These are phyloP conservation scores for Pterocles orientalis DNA, from an alignment of 2,113 vertebrate species.

Conservation along the genomic window DNA sequence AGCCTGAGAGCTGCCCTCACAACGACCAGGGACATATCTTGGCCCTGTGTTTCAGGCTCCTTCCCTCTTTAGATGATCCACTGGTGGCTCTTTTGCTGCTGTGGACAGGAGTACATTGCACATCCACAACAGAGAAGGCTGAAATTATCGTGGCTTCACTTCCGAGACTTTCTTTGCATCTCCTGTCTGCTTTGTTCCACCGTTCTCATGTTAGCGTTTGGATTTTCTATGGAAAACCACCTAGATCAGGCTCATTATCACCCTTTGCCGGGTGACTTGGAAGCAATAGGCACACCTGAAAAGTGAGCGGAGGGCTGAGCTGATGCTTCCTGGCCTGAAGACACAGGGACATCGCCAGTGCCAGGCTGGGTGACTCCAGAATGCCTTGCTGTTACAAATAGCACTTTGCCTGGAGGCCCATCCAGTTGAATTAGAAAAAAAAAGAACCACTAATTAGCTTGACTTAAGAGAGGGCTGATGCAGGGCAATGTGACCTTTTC, in stretches of 20 bases:
- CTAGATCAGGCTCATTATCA: neutral
- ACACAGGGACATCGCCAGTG: neutral
- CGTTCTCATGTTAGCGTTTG: accelerated
- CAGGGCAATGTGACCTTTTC: constrained; percentile 76
- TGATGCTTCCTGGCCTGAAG: neutral
- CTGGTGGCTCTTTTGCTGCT: neutral
- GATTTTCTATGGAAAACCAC: neutral
- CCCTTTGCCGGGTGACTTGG: neutral
- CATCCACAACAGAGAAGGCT: neutral
- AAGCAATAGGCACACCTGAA: neutral
- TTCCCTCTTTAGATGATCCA: neutral
- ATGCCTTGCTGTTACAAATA: constrained; percentile 15
- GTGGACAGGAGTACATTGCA: neutral
- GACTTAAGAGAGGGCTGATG: constrained; percentile 69
- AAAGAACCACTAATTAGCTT: constrained; percentile 72
- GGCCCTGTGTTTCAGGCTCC: neutral
- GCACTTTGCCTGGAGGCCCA: constrained; percentile 66
- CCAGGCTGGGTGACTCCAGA: constrained; percentile 28
- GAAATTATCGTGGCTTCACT: neutral
- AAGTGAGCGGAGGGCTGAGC: neutral
- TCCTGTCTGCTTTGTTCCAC: neutral
- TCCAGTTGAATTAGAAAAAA: constrained; percentile 72
- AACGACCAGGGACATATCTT: accelerated
- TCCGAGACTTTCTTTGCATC: neutral
- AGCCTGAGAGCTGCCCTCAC: neutral